Percentiles rank a stretch among this genome's conserved stretches.
phyloP scores from a whole-genome alignment of 2,113 vertebrate species.

The Rhynchopsitta pachyrhyncha region DNA sequence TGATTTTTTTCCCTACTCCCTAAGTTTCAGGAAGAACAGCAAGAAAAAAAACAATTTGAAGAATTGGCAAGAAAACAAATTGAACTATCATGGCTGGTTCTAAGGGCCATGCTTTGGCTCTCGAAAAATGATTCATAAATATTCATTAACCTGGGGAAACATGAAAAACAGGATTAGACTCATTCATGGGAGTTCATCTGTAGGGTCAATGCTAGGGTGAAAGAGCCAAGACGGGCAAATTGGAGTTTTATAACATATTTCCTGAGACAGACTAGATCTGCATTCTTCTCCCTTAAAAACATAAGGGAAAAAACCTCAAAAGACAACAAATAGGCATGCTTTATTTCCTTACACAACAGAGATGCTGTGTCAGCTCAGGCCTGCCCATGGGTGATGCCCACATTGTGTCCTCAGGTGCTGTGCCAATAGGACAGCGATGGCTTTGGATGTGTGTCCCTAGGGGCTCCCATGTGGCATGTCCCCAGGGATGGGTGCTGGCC shows the following conservation, averaged over 20 bases:
- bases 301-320: background rate
- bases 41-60: background rate
- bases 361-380: background rate
- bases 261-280: slow-evolving; percentile 15
- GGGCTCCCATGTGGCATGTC: background rate
- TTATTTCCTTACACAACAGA: background rate
- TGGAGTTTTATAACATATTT: slow-evolving; percentile 36
- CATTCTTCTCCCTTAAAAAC: background rate
- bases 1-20: background rate
- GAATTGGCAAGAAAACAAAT: slow-evolving; percentile 60
- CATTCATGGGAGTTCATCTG: slow-evolving; percentile 56
- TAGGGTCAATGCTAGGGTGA: slow-evolving; percentile 44
- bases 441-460: background rate
- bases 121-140: slow-evolving; percentile 51
- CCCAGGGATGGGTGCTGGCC: background rate
- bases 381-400: fast-evolving
- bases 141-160: slow-evolving; percentile 34
- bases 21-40: slow-evolving; percentile 47
- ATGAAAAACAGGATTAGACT: slow-evolving; percentile 57
- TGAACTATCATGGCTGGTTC: slow-evolving; percentile 8
- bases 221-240: slow-evolving; percentile 45
- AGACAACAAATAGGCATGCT: background rate
- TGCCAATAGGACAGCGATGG: fast-evolving
- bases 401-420: fast-evolving
- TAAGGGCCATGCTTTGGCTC: slow-evolving; percentile 41